A percentile compares a stretch with the other conserved stretches of the same genome.
Conservation (phyloP, 2,797 vertebrate genomes). For the Centropyge bicolor region DNA sequence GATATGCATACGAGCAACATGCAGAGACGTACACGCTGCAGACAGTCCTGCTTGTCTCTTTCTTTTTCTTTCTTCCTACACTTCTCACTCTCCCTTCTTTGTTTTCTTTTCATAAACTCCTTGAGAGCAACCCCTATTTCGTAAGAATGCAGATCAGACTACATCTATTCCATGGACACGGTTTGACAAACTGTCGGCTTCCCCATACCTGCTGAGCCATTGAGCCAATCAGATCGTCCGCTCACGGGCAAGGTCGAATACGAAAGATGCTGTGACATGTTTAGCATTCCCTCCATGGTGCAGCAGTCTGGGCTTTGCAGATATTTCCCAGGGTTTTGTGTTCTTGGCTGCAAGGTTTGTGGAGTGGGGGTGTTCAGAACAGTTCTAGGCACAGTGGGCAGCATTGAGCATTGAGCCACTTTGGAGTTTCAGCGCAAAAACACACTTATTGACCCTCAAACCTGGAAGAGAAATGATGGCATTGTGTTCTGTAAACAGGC, state of each 20-base stretch:
- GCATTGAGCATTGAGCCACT: slow-evolving; percentile 21
- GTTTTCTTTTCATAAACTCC: slow-evolving; percentile 29
- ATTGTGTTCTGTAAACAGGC: slow-evolving; percentile 9
- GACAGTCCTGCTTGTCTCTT: neutral
- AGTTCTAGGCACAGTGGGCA: slow-evolving; percentile 19
- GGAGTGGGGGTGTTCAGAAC: slow-evolving; percentile 14
- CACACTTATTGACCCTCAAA: slow-evolving; percentile 27
- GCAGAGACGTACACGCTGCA: slow-evolving; percentile 7
- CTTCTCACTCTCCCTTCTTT: neutral
- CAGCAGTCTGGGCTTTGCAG: slow-evolving; percentile 33
- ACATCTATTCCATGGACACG: slow-evolving; percentile 26
- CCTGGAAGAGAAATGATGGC: slow-evolving; percentile 9
- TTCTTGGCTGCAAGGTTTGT: slow-evolving; percentile 30
- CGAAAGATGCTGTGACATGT: slow-evolving; percentile 72
- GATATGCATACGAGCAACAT: neutral
- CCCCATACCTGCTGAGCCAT: slow-evolving; percentile 75
- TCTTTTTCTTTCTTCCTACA: neutral
- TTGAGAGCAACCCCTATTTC: slow-evolving; percentile 41
- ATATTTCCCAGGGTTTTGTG: slow-evolving; percentile 67
- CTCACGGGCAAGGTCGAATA: slow-evolving; percentile 74
- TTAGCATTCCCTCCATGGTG: slow-evolving; percentile 73
- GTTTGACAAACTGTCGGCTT: slow-evolving; percentile 57
- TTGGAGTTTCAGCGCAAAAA: slow-evolving; percentile 17
- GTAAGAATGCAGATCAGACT: slow-evolving; percentile 58
- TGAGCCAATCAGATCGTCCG: slow-evolving; percentile 58